Base-by-base conservation (phyloP, 2,888 invertebrate genomes). In the Calliopum simillimum region DNA sequence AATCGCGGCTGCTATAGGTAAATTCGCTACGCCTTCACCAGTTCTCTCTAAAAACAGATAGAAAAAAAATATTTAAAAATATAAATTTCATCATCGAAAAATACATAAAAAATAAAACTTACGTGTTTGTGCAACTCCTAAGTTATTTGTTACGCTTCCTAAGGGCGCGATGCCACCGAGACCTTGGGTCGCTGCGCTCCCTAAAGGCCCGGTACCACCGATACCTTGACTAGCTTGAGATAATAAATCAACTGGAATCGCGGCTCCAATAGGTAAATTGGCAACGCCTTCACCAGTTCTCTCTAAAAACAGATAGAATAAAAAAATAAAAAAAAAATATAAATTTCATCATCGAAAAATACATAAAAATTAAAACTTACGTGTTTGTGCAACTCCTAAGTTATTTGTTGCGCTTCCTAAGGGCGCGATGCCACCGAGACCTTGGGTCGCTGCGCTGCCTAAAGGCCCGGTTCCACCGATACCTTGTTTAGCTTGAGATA, bases 341-440 rank as follows among this genome's bases (percentile, higher is more conserved):
- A n/a, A n/a, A n/a, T n/a, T n/a, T n/a, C n/a, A n/a, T n/a, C n/a
- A n/a, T n/a, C n/a, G n/a, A n/a, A n/a, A n/a, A n/a, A n/a, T n/a
- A n/a, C n/a, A n/a, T n/a, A n/a, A n/a, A n/a, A n/a, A n/a, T n/a
- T 43, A 4, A 8, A 16, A 21, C 69, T 64, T 49, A 69, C 69
- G 43, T 8, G 4, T 19, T 33, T 56, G 64, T 21, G n/a, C n/a
- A n/a, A 11, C n/a, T 1, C 56, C 69, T 14, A 59, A 19, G 5
- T 12, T 44, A 33, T 53, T 56, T 16, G 8, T 55, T 11, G 23
- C 23, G 2, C 55, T 8, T 19, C 55, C 21, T 1, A 25, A 25
- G 5, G 23, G 13, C 8, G 23, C 19, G 2, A 14, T 56, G 25
- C 21, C 25, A 21, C 55, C 55, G 14, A 25, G 2, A 13, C 12